Evolutionary conservation across 2,888 invertebrate species (phyloP).

Genomic region (Eupithecia centaureata): DNA sequence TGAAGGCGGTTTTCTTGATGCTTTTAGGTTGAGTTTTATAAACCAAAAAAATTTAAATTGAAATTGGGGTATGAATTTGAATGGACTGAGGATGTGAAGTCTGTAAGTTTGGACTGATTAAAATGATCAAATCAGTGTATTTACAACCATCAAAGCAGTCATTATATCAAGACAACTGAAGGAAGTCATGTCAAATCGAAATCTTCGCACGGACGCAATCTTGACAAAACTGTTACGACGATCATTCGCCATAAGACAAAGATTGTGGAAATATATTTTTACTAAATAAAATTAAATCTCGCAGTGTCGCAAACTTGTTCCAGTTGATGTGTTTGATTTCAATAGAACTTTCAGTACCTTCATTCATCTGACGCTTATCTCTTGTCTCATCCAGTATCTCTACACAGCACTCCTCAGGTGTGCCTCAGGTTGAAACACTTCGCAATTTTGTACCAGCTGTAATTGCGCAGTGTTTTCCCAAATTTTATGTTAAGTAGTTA

Average conservation of each 20-base stretch:
- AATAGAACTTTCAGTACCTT: not conserved
- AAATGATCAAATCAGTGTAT: not conserved
- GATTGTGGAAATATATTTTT: not conserved
- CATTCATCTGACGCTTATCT: not conserved
- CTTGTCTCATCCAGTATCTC: constrained; percentile 52
- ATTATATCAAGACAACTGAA: not conserved
- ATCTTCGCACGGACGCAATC: not conserved
- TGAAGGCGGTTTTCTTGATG: not conserved
- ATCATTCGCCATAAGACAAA: not conserved
- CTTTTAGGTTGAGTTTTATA: not conserved
- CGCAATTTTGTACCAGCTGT: constrained; percentile 67
- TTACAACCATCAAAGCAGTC: not conserved
- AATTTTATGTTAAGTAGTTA: constrained; percentile 72
- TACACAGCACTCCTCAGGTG: constrained; percentile 1
- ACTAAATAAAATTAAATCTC: not conserved
- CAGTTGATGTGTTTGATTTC: not conserved
- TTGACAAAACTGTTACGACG: not conserved
- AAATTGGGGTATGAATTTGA: not conserved
- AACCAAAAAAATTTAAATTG: not conserved
- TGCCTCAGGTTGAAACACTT: constrained; percentile 56
- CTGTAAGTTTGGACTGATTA: not conserved
- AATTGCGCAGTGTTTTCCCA: constrained; percentile 71
- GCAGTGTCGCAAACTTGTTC: not conserved
- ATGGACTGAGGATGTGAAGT: not conserved
- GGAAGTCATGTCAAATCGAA: not conserved